Evolutionary conservation across 2,113 vertebrate genomes (phyloP).

Genomic region (Heterochromis multidens): DNA sequence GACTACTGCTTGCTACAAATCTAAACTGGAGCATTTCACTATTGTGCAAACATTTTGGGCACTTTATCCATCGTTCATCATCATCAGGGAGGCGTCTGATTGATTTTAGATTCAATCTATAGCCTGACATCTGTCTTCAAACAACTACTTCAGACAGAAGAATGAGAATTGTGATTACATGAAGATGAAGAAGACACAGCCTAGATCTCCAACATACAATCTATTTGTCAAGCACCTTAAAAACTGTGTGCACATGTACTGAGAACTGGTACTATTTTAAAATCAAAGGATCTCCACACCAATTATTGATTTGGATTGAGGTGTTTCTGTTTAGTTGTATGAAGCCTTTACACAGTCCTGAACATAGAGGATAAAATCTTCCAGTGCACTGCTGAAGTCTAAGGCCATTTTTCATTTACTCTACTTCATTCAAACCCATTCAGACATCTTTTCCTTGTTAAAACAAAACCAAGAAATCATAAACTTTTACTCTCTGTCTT

Average conservation of each 20-base stretch:
- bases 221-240: neutral
- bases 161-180: too few species aligned
- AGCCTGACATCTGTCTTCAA: neutral
- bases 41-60: too few species aligned
- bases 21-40: too few species aligned
- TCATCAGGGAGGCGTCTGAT: accelerated
- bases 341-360: neutral
- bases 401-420: neutral
- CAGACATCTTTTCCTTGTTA: neutral
- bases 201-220: neutral
- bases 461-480: neutral
- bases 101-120: accelerated
- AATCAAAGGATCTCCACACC: neutral
- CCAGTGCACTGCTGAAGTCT: neutral
- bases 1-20: too few species aligned
- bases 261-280: neutral
- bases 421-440: neutral
- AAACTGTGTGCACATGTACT: neutral
- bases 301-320: accelerated
- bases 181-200: neutral
- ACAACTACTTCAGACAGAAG: neutral
- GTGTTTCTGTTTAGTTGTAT: too few species aligned
- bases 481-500: neutral
- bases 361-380: neutral
- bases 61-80: neutral